phyloP scores from a whole-genome alignment of 2,888 invertebrate species.

The Hydropsyche betteni region DNA sequence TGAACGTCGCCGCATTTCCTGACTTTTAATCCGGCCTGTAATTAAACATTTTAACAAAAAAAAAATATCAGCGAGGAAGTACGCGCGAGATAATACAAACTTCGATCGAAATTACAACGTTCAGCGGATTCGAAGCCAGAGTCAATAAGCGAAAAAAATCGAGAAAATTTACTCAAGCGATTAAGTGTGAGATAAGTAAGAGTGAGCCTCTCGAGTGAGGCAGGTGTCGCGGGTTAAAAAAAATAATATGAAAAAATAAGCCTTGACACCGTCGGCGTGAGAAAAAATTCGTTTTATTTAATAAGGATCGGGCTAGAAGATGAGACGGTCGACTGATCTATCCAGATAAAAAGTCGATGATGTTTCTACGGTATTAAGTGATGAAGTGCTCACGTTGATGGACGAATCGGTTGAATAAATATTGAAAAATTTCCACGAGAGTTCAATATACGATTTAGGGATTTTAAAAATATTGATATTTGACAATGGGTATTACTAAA shows the following conservation, averaged over 20 bases:
- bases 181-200: conserved; percentile 7
- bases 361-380: neutral
- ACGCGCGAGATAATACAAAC: neutral
- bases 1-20: conserved; percentile 10
- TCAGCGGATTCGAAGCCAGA: neutral
- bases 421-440: neutral
- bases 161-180: conserved; percentile 11
- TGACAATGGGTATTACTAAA: too few relatives aligned
- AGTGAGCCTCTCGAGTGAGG: neutral
- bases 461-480: too few relatives aligned
- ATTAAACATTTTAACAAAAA: neutral
- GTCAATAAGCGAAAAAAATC: conserved; percentile 20
- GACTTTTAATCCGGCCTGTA: conserved; percentile 8
- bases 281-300: neutral
- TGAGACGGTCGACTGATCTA: conserved; percentile 5
- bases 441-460: neutral
- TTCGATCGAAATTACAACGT: conserved; percentile 2
- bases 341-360: conserved; percentile 12
- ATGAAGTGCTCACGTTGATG: neutral
- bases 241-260: conserved; percentile 1
- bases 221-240: neutral
- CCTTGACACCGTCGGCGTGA: neutral
- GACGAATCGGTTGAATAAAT: neutral
- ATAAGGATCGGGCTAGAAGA: neutral
- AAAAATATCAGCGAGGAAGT: neutral